Evolutionary conservation across 2,113 vertebrate genomes (phyloP), one percentile per base, ranked within the genome.

Genomic region (Campylorhamphus procurvoides): DNA sequence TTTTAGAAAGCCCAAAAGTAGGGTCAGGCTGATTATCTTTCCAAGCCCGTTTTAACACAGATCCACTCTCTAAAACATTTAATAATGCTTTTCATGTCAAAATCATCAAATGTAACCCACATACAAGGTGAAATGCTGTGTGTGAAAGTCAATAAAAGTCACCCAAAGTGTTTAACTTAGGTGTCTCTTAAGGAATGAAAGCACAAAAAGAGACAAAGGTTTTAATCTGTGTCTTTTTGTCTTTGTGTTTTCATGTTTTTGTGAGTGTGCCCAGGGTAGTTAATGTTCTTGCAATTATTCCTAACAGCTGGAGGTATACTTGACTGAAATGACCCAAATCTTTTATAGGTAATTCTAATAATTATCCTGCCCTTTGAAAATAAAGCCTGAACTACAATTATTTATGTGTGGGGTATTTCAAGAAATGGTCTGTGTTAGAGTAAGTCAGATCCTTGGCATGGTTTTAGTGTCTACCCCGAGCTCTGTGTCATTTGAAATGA

Each of bases 241-340:
- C 69, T 94, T 73, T 14, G 5, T 91, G 37, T 79, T 95, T 84
- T 94, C 56, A 37, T 87, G 84, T 4, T 89, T 75, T 93, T 94
- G 40, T 90, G 66, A 74, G 13, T 60, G 35, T 90, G 76, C 37
- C 42, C 40, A 78, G n/a, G 56, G 53, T 82, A 87, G 84, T 95
- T 80, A 94, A 72, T 87, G 83, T 77, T 87, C 92, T 94, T 93
- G 78, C 76, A 95, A 88, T 96, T 97, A 91, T 64, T 80, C 42
- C 77, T 81, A 95, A 23, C 81, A 77, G 88, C 56, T 93, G 94
- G 88, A 97, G 79, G 72, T 89, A 66, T 46, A 87, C 96, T 97
- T 97, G 94, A 96, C 81, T 97, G 90, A 78, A 97, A 80, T 84
- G 71, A 86, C 96, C 90, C 53, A 90, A 83, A 96, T 96, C 67